Percentiles rank a stretch among this genome's conserved stretches.
Evolutionary conservation across 2,113 vertebrate species (phyloP).

Genomic region (Pheucticus melanocephalus): DNA sequence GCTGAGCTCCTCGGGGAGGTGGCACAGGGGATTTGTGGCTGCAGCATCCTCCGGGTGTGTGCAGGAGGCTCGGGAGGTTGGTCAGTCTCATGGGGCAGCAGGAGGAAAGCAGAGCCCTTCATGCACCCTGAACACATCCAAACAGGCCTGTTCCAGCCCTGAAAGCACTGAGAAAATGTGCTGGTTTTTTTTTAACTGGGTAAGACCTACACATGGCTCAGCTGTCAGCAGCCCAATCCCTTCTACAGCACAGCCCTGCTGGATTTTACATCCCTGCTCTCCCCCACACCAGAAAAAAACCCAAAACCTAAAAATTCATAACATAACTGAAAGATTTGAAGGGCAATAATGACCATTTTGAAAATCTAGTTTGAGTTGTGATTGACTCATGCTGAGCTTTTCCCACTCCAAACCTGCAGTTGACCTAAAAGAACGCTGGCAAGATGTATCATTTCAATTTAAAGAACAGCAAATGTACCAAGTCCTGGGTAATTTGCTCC

Average conservation of each 20-base stretch:
- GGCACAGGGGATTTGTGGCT: not conserved
- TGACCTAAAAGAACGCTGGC: not conserved
- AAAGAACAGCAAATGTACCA: not conserved
- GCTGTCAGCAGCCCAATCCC: not conserved
- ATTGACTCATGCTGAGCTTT: not conserved
- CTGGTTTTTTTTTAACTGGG: not conserved
- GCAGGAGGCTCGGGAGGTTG: not conserved
- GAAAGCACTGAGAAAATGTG: not conserved
- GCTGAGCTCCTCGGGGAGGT: not conserved
- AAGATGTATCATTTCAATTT: conserved; percentile 30
- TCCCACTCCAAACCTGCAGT: not conserved
- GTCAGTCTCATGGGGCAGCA: fast-evolving
- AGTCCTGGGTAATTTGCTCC: not conserved
- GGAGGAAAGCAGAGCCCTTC: not conserved
- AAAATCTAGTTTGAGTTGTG: not conserved
- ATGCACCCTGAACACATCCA: not conserved
- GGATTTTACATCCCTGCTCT: not conserved
- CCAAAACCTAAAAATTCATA: not conserved
- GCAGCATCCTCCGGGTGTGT: not conserved
- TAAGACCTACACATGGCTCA: not conserved
- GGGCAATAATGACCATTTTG: not conserved
- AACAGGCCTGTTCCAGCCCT: not conserved
- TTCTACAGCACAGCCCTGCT: not conserved
- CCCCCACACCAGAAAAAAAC: not conserved
- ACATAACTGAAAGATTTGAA: not conserved